Percentiles rank a stretch among this genome's conserved stretches.
Conservation (phyloP, 2,888 invertebrate genomes). For the Peribatodes rhomboidaria region DNA sequence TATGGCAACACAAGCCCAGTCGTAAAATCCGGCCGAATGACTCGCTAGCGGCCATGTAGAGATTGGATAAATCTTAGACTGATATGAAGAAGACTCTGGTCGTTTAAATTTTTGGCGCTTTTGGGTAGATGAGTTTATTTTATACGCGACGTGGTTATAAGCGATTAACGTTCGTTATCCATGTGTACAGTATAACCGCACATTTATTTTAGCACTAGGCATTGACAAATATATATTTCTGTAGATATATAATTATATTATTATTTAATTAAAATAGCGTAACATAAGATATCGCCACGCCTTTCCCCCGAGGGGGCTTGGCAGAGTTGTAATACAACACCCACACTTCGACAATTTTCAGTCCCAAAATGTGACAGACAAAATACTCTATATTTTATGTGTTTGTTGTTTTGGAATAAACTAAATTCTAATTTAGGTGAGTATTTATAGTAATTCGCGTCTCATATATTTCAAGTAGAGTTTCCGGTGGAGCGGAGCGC, state of each 20-base stretch:
- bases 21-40: constrained; percentile 18
- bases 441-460: not conserved
- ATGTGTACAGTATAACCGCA: not conserved
- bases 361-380: too few species aligned
- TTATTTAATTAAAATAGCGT: too few species aligned
- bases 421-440: too few species aligned
- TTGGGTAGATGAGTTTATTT: not conserved
- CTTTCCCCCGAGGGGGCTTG: too few species aligned
- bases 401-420: too few species aligned
- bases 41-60: constrained; percentile 20
- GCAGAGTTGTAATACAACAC: too few species aligned
- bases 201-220: too few species aligned
- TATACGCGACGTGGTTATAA: not conserved
- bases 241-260: too few species aligned
- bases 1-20: constrained; percentile 27
- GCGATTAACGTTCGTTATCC: not conserved
- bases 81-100: not conserved
- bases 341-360: too few species aligned
- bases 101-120: constrained; percentile 2
- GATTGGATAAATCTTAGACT: constrained; percentile 18
- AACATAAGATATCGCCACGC: too few species aligned
- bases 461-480: constrained; percentile 1
- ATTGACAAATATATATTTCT: too few species aligned
- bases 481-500: constrained; percentile 13
- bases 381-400: too few species aligned